These are phyloP conservation scores for Oreochromis aureus DNA, from an alignment of 2,113 vertebrate species.

Conservation along the genomic window DNA sequence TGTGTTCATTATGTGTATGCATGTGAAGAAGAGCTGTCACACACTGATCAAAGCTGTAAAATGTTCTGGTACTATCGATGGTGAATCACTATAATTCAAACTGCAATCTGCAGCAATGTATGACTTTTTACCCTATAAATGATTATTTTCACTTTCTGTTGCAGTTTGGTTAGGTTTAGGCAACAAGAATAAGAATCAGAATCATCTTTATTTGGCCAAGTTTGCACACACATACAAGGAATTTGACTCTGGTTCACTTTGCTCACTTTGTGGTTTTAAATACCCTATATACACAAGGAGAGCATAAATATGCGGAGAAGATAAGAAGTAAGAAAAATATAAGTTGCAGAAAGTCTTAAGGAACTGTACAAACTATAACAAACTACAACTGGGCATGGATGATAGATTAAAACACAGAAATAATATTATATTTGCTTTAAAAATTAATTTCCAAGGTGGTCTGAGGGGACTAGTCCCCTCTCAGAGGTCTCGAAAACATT, in stretches of 20 bases:
- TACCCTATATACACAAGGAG: neutral
- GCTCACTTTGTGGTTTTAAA: neutral
- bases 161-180: neutral
- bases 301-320: neutral
- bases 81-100: neutral
- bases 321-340: neutral
- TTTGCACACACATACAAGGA: neutral
- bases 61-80: neutral
- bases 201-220: neutral
- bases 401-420: neutral
- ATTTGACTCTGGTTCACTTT: neutral
- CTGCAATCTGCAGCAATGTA: neutral
- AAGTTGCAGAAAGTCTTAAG: neutral
- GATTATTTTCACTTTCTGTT: neutral
- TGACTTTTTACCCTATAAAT: neutral
- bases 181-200: neutral
- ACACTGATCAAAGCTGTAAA: neutral
- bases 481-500: neutral
- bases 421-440: neutral
- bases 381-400: neutral
- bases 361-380: neutral
- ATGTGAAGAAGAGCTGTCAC: neutral
- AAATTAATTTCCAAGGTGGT: neutral
- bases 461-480: neutral
- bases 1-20: neutral